phyloP scores from a whole-genome alignment of 2,888 invertebrate genomes.

The Formica aserva region DNA sequence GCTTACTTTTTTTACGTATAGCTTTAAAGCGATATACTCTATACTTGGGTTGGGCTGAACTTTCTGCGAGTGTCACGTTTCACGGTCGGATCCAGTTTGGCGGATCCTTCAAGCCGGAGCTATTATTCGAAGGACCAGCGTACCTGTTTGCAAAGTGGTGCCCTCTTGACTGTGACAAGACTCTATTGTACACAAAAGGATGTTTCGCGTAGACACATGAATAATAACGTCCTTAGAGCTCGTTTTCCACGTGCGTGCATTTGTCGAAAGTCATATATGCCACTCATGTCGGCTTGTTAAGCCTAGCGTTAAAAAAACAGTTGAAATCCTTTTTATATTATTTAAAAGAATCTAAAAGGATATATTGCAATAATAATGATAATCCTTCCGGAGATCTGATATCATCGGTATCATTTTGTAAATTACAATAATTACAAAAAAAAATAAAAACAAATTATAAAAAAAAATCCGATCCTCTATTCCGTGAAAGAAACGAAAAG shows the following conservation, averaged over 20 bases:
- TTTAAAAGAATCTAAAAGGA: background rate
- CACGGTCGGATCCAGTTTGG: constrained; percentile 30
- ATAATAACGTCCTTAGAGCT: background rate
- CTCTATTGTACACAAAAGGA: constrained; percentile 3
- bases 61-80: constrained; percentile 23
- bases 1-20: background rate
- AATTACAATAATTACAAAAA: background rate
- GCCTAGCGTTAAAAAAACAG: background rate
- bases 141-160: constrained; percentile 52
- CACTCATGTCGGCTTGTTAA: background rate
- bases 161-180: constrained; percentile 42
- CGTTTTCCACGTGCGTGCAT: background rate
- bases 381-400: background rate
- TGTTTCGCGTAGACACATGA: constrained; percentile 12
- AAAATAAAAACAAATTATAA: background rate
- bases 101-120: constrained; percentile 19
- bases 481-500: background rate
- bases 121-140: constrained; percentile 25
- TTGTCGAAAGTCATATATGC: background rate
- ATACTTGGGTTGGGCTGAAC: constrained; percentile 1
- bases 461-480: background rate
- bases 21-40: background rate
- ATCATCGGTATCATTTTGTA: background rate
- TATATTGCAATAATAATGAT: background rate
- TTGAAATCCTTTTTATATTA: background rate